A percentile compares a stretch with the other conserved stretches of the same genome.
phyloP scores from a whole-genome alignment of 2,797 vertebrate genomes.

The Diglossa cyanea region DNA sequence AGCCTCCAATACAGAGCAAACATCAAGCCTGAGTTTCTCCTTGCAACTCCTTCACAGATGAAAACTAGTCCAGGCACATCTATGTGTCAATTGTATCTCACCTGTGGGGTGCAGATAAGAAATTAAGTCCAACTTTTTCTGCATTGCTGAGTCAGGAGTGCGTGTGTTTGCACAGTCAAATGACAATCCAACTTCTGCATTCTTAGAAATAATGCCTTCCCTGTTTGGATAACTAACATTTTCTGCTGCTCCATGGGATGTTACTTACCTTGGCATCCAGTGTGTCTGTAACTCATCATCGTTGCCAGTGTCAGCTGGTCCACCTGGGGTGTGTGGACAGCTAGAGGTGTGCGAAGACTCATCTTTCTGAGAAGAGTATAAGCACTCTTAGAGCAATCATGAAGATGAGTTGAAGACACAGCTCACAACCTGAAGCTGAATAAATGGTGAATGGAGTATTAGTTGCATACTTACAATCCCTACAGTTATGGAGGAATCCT shows the following conservation, averaged over 20 bases:
- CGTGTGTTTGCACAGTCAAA: background rate
- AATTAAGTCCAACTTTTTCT: background rate
- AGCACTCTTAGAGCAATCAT: background rate
- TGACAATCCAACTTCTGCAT: background rate
- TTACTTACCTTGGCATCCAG: background rate
- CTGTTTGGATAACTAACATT: background rate
- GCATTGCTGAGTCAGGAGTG: background rate
- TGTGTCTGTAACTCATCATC: background rate
- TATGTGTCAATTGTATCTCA: background rate
- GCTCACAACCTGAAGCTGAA: background rate
- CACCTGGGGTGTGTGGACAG: background rate
- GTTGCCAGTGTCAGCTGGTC: background rate
- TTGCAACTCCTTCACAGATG: background rate
- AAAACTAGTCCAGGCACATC: background rate
- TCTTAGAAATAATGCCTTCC: background rate
- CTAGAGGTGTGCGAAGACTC: background rate
- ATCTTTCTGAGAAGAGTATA: background rate
- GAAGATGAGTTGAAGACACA: background rate
- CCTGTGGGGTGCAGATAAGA: background rate
- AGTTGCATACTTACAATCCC: background rate
- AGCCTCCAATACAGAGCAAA: background rate
- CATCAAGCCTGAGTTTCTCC: background rate
- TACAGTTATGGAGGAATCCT: background rate
- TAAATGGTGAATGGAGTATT: background rate
- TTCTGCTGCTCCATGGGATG: background rate